Percentiles rank a stretch among this genome's conserved stretches.
Conservation (phyloP, 2,113 vertebrate species). For the Pampusana beccarii region DNA sequence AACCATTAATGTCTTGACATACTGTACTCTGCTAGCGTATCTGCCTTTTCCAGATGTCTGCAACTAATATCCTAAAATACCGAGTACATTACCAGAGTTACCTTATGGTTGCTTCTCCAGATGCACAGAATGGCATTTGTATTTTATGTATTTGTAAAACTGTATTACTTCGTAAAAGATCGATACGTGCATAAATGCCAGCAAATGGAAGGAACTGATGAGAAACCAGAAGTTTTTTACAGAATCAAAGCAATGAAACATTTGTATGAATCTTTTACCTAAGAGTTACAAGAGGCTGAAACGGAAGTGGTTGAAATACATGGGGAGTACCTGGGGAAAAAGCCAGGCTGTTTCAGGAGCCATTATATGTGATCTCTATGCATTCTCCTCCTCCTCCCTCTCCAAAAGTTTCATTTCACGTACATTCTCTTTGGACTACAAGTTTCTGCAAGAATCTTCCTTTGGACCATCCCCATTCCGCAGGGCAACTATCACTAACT, state of each 20-base stretch:
- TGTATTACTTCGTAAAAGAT: background rate
- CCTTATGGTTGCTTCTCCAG: background rate
- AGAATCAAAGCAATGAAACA: background rate
- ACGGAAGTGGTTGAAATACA: background rate
- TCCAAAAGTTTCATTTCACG: background rate
- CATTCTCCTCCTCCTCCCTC: background rate
- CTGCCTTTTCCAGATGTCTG: background rate
- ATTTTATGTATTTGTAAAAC: background rate
- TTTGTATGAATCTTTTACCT: background rate
- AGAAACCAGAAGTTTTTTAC: background rate
- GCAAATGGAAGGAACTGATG: background rate
- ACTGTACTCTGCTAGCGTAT: background rate
- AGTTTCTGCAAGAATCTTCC: background rate
- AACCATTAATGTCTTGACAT: background rate
- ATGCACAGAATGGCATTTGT: background rate
- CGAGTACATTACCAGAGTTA: background rate
- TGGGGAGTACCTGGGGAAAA: background rate
- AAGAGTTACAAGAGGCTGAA: background rate
- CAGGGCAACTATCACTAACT: background rate
- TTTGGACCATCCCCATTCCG: background rate
- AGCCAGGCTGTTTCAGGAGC: background rate
- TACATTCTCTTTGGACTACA: background rate
- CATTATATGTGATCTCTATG: background rate
- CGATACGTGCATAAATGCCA: background rate
- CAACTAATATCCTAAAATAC: background rate